A percentile compares a stretch with the other conserved stretches of the same genome.
phyloP scores from a whole-genome alignment of 2,888 invertebrate genomes.

The Thumatha senex region DNA sequence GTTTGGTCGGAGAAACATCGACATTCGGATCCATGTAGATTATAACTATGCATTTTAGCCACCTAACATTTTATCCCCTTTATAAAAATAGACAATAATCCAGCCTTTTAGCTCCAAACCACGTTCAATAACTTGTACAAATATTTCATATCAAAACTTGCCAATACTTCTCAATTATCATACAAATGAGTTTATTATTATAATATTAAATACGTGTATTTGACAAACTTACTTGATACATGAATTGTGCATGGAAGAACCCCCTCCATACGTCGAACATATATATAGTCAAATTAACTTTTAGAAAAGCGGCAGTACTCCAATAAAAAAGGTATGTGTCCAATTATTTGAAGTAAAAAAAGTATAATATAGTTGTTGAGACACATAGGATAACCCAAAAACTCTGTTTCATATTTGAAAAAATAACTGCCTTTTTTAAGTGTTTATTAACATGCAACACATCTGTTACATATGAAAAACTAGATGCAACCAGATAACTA shows the following conservation, averaged over 20 bases:
- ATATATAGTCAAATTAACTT: too few relatives aligned
- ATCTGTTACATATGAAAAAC: too few relatives aligned
- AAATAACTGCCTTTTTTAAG: too few relatives aligned
- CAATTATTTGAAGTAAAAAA: too few relatives aligned
- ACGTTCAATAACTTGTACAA: conserved; percentile 52
- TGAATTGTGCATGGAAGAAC: background rate
- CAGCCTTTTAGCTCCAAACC: conserved; percentile 46
- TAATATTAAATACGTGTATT: conserved; percentile 25
- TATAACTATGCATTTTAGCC: conserved; percentile 69
- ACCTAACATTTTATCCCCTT: conserved; percentile 68
- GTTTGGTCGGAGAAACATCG: conserved; percentile 29
- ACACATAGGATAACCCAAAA: too few relatives aligned
- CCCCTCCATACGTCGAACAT: background rate
- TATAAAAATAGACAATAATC: conserved; percentile 73
- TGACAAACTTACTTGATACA: conserved; percentile 29
- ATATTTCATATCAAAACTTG: conserved; percentile 69
- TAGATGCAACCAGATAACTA: too few relatives aligned
- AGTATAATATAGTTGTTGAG: background rate
- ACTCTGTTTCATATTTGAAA: too few relatives aligned
- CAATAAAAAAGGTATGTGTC: too few relatives aligned
- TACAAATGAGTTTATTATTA: conserved; percentile 45
- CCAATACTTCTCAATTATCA: conserved; percentile 46
- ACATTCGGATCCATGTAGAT: conserved; percentile 39
- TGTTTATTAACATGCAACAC: too few relatives aligned
- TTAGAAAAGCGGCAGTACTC: too few relatives aligned